Evolutionary conservation across 2,113 vertebrate genomes (phyloP).

Genomic region (Platysternon megacephalum): DNA sequence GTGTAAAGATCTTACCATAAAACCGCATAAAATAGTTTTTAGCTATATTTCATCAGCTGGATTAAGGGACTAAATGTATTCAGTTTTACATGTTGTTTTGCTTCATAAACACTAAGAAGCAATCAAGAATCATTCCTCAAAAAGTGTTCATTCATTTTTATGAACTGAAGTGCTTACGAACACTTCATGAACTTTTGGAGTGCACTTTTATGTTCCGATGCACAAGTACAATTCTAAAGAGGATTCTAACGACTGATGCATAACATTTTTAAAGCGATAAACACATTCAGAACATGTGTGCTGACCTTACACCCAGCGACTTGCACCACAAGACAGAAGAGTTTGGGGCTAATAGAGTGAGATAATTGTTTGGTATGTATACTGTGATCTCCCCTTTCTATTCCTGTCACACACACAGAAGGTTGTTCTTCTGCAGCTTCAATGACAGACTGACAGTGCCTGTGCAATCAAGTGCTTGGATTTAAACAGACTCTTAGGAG

Average conservation of each 20-base stretch:
- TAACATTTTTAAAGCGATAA: not conserved
- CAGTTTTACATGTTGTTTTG: not conserved
- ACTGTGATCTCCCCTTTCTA: constrained; percentile 36
- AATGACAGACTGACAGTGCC: not conserved
- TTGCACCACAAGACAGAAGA: not conserved
- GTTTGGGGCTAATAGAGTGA: not conserved
- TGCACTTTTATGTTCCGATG: constrained; percentile 33
- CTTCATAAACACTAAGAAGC: constrained; percentile 9
- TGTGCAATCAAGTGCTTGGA: constrained; percentile 51
- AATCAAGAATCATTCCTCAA: not conserved
- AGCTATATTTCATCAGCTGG: not conserved
- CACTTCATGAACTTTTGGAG: constrained; percentile 18
- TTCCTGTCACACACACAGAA: constrained; percentile 4
- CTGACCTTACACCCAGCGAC: not conserved
- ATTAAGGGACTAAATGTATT: not conserved
- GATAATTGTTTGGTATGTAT: not conserved
- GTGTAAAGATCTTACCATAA: not conserved
- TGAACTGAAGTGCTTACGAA: constrained; percentile 2
- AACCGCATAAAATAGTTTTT: not conserved
- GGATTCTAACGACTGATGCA: not conserved
- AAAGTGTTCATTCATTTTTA: constrained; percentile 10
- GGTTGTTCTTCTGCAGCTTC: constrained; percentile 13
- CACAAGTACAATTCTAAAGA: not conserved
- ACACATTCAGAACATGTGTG: constrained; percentile 22
- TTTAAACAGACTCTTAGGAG: constrained; percentile 26